Conservation (phyloP, 1,140 invertebrate species). For the Pseudomyrmex cubaensis region DNA sequence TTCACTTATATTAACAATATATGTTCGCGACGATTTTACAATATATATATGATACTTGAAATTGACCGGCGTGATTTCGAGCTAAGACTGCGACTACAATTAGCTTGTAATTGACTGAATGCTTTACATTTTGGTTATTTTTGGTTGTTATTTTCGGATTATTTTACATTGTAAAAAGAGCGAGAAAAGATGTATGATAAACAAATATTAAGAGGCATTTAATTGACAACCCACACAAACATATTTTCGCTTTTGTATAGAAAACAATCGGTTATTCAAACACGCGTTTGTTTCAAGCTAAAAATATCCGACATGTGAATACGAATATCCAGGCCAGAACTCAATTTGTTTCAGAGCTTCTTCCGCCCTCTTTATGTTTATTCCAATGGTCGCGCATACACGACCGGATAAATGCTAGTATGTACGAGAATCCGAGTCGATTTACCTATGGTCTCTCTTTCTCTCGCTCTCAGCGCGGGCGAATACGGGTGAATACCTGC, state of each 20-base stretch:
- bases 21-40: no score
- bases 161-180: neutral
- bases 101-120: neutral
- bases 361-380: slow-evolving; percentile 45
- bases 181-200: neutral
- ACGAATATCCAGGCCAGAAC: slow-evolving; percentile 31
- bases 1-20: no score
- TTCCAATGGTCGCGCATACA: slow-evolving; percentile 12
- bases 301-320: slow-evolving; percentile 44
- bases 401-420: neutral
- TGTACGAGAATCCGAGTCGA: no score
- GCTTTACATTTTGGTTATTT: neutral
- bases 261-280: neutral
- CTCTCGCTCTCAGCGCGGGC: neutral
- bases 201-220: neutral
- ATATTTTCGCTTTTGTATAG: neutral
- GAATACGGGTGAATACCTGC: slow-evolving; percentile 14
- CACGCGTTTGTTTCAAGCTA: neutral
- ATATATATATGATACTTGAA: no score
- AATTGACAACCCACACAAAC: neutral
- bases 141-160: neutral
- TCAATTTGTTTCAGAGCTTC: slow-evolving; percentile 55
- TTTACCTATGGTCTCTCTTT: no score
- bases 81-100: no score
- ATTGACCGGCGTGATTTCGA: no score